Conservation (phyloP, 2,888 invertebrate species). For the Dicycla oo region DNA sequence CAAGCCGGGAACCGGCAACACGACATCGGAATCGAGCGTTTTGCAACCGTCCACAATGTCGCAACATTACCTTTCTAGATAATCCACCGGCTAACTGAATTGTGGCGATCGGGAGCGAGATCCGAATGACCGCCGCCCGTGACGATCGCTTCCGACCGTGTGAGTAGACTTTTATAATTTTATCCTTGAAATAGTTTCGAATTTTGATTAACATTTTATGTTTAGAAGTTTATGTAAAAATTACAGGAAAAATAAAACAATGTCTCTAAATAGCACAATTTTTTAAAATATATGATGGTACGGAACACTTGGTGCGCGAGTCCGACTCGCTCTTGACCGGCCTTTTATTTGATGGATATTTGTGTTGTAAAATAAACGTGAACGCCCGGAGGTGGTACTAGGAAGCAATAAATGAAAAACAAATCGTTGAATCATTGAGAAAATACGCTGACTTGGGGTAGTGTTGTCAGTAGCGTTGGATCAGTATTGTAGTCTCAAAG, state of each 20-base stretch:
- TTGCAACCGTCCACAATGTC: conserved; percentile 48
- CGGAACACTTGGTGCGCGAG: too few species aligned
- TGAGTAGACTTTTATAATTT: conserved; percentile 21
- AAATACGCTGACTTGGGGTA: not conserved
- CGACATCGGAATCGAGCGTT: conserved; percentile 54
- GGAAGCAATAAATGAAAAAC: not conserved
- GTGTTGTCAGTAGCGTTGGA: too few species aligned
- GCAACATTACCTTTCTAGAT: conserved; percentile 62
- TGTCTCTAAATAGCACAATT: too few species aligned
- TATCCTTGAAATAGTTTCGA: conserved; percentile 42
- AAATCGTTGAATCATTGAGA: not conserved
- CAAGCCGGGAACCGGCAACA: conserved; percentile 44
- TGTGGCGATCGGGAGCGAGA: conserved; percentile 54
- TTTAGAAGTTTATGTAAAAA: too few species aligned
- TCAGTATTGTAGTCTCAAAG: too few species aligned
- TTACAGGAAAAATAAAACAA: too few species aligned
- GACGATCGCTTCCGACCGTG: conserved; percentile 57
- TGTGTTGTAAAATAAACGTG: not conserved
- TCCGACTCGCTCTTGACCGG: too few species aligned
- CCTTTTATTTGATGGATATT: not conserved
- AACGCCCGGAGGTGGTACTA: not conserved
- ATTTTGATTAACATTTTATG: conserved; percentile 19
- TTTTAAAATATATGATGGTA: too few species aligned
- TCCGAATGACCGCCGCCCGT: conserved; percentile 63
- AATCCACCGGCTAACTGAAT: conserved; percentile 48